Conservation (phyloP, 2,113 vertebrate genomes). For the Hemibagrus wyckioides region DNA sequence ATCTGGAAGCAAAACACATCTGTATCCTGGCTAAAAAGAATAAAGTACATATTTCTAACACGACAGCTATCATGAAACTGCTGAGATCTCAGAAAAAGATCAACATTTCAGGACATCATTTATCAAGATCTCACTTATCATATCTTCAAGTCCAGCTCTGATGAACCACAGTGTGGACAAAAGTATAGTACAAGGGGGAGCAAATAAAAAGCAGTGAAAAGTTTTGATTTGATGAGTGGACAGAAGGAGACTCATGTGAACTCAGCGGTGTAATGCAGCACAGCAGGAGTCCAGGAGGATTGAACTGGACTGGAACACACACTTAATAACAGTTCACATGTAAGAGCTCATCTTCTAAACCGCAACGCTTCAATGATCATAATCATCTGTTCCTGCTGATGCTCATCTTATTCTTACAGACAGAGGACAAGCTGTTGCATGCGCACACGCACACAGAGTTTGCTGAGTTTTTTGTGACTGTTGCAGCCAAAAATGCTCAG, state of each 20-base stretch:
- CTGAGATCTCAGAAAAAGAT: too few species aligned
- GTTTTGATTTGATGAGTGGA: background rate
- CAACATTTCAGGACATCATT: too few species aligned
- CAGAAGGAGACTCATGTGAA: too few species aligned
- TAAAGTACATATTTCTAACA: too few species aligned
- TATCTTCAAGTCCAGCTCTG: too few species aligned
- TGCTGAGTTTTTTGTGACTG: too few species aligned
- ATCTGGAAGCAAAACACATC: background rate
- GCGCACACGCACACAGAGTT: constrained; percentile 16
- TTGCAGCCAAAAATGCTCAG: too few species aligned
- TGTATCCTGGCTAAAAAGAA: background rate
- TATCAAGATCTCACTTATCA: background rate
- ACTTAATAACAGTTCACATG: constrained; percentile 27
- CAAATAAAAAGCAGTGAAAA: background rate
- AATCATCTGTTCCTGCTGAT: background rate
- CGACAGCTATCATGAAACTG: too few species aligned
- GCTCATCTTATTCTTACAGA: constrained; percentile 7
- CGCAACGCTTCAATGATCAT: background rate
- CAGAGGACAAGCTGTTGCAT: background rate
- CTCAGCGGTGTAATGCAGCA: too few species aligned
- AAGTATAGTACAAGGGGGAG: background rate
- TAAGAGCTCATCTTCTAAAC: background rate
- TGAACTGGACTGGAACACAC: background rate
- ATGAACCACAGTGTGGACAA: background rate
- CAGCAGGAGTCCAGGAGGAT: background rate